Evolutionary conservation across 2,888 invertebrate species (phyloP), one percentile per base, ranked within the genome.

Genomic region (Sesia bembeciformis): DNA sequence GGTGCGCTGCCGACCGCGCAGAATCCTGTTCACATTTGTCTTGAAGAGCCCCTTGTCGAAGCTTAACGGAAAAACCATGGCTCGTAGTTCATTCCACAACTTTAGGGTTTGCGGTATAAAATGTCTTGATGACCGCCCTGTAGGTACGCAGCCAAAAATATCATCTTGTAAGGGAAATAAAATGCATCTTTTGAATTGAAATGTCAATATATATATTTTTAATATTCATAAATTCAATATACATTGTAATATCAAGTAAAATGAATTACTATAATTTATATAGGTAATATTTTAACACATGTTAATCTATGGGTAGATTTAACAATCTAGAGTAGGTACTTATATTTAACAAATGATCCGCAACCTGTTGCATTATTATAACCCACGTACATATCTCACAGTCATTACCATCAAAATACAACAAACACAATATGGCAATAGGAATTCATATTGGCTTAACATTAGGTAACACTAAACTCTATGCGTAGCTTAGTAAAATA

Each of bases 151-250:
- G 23, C 23, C 23, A 23, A 23, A 23, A 23, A 23, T 23, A 23
- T 23, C 2, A 23, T 23, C 23, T 23, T 23, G 23, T 23, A 23
- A 23, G 23, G 23, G 23, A 23, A 23, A 23, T 23, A 23, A 23
- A 23, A 23, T 23, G 23, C 23, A 23, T 23, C 23, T 23, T 46
- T 46, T 8, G 46, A n/a, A 46, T 46, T 46, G 46, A 46, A 46
- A 76, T 86, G 78, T 88, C 87, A 87, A 88, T 89, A 88, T 88
- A 87, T 87, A 87, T 86, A 85, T 85, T 78, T 86, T 86, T 87
- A 89, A 89, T 89, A 82, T 89, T 88, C 88, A 89, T 89, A 89
- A 88, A 88, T 89, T 89, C 83, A 88, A 89, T 89, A 88, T 89
- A 89, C 89, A 89, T 88, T 84, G 86, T 88, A 88, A 88, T 88